These are phyloP conservation scores for Cyrtonyx montezumae DNA, from an alignment of 2,113 vertebrate genomes.

Conservation along the genomic window DNA sequence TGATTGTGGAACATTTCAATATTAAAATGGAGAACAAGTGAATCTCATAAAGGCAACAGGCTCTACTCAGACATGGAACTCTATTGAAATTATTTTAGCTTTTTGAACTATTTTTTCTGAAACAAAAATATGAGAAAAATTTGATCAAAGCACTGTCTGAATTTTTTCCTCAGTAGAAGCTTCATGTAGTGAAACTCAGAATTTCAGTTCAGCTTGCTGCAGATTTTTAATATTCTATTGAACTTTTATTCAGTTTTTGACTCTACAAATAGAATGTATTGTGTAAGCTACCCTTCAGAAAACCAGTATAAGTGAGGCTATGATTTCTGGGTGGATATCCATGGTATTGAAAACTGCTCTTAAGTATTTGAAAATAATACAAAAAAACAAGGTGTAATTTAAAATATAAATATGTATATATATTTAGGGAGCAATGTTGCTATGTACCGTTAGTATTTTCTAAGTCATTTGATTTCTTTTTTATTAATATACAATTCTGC, in stretches of 20 bases:
- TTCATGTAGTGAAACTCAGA: background rate
- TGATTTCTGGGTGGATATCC: background rate
- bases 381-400: background rate
- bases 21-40: background rate
- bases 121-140: background rate
- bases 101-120: background rate
- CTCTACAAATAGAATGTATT: background rate
- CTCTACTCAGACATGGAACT: background rate
- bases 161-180: background rate
- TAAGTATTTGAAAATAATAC: background rate
- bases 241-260: background rate
- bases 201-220: background rate
- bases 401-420: background rate
- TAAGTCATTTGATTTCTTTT: background rate
- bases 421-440: background rate
- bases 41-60: background rate
- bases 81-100: background rate
- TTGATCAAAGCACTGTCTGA: background rate
- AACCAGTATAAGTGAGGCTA: background rate
- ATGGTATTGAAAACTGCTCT: background rate
- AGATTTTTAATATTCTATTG: background rate
- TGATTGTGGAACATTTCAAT: background rate
- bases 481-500: background rate
- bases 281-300: background rate
- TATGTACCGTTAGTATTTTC: background rate